Evolutionary conservation across 1,140 invertebrate genomes (phyloP), one percentile per base, ranked within the genome.

Genomic region (Ceratosolen fusciceps): DNA sequence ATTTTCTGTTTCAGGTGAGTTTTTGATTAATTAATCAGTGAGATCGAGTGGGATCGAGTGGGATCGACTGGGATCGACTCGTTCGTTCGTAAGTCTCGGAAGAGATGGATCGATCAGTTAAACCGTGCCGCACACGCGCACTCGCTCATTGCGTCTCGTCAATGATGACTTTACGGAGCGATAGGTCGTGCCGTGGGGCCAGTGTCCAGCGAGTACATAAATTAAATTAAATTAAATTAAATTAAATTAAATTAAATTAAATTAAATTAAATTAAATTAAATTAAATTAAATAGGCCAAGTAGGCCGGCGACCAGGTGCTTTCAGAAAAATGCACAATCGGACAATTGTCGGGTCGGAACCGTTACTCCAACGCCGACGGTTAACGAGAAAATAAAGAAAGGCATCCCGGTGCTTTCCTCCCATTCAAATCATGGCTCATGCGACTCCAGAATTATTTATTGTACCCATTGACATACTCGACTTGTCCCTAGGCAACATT

Each of bases 1-100:
- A 73, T 81, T 84, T 78, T 87, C 43, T 86, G 84, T 89, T 89
- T 52, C 79, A 88, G 87, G 88, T 89, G 85, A 89, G 88, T 88
- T n/a, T 52, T n/a, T 31, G 14, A 1, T 58, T 26, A 34, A 60
- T 47, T 43, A 58, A 12, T 79, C 62, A 10, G 12, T 19, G 21
- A 37, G 5, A 74, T 74, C 49, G 62, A 47, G 29, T 10, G n/a
- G 67, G 21, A 79, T 39, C 58, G 29, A 54, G 12, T 19, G 21
- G 49, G 5, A 74, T 74, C 49, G 62, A 47, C 21, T 10, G n/a
- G 67, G 21, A 79, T 39, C 58, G 29, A 54, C 70, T 65, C 37
- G 56, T 14, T 62, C 21, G 37, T 24, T 65, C 71, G 72, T 79
- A 74, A 79, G 72, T 79, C 62, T 43, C n/a, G n/a, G n/a, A 12